Evolutionary conservation across 35 echinoderm and acorn worm genomes (phyloP), one percentile per base, ranked within the genome.

Genomic region (Chiridota heheva): DNA sequence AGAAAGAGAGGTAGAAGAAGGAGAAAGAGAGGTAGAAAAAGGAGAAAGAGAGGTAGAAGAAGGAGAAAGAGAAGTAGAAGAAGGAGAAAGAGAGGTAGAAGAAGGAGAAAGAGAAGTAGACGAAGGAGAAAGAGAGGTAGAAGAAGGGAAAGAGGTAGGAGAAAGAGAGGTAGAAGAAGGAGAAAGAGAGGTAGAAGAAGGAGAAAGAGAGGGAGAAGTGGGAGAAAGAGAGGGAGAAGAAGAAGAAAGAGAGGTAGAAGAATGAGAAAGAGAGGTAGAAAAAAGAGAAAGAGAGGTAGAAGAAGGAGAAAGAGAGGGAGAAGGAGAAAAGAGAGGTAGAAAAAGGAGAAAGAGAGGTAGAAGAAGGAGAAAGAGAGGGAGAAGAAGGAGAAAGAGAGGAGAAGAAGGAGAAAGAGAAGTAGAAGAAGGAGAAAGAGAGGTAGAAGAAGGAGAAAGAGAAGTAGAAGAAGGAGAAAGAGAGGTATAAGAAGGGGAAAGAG

Each of bases 251-350:
- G 26, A n/a, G 26, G 0, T 24, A 22, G 22, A 53, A 13, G 48
- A 13, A 22, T 13, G 48, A 22, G 22, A 53, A 22, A 53, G 22
- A 53, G 48, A 53, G 22, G 48, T 13, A 53, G 48, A 53, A 53
- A 22, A 53, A 53, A 22, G 22, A 53, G 48, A 53, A 53, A 22
- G 22, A 53, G 48, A 53, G 22, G 48, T 13, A 53, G 48, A 53
- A 53, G 48, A 53, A 53, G 48, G n/a, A n/a, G n/a, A n/a, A n/a
- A n/a, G n/a, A 53, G 48, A 53, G 48, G 22, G 48, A 53, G 48
- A 53, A 22, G 22, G 22, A 22, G 22, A 22, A 53, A 22, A 53
- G 48, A n/a, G n/a, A n/a, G n/a, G n/a, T n/a, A n/a, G n/a, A n/a
- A n/a, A n/a, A n/a, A n/a, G n/a, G n/a, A n/a, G 22, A 22, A 53